Percentiles rank a stretch among this genome's conserved stretches.
These are phyloP conservation scores for Mesocentrotus franciscanus DNA, from an alignment of 53 echinoderm and acorn worm genomes.

Conservation along the genomic window DNA sequence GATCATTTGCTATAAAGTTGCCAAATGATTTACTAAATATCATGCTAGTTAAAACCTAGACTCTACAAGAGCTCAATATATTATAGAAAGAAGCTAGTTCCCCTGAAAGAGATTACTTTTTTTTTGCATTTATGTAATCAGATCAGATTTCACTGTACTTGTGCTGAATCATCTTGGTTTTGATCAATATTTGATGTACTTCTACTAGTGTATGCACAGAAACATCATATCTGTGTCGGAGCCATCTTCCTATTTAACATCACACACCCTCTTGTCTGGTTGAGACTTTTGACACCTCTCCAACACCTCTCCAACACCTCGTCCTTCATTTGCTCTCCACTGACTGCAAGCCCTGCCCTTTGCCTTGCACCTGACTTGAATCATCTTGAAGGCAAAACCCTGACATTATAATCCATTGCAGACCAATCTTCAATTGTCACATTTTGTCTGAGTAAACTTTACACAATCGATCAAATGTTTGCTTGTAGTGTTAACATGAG, in stretches of 20 bases:
- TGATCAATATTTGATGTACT: constrained; percentile 26
- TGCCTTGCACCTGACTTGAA: constrained; percentile 46
- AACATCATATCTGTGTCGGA: background rate
- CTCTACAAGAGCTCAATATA: background rate
- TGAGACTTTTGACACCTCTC: constrained; percentile 36
- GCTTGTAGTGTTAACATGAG: constrained; percentile 55
- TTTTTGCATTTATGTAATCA: background rate
- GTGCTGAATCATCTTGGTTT: background rate
- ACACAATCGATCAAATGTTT: constrained; percentile 65
- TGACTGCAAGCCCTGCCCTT: constrained; percentile 25
- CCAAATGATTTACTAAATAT: background rate
- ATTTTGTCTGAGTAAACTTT: constrained; percentile 65
- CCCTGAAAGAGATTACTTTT: background rate
- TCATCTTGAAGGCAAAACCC: background rate
- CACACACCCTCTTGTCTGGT: background rate
- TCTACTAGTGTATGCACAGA: background rate
- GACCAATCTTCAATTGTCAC: constrained; percentile 49
- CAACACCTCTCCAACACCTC: background rate
- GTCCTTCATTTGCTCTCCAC: background rate
- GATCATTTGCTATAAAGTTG: background rate
- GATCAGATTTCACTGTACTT: background rate
- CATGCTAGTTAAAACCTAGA: background rate
- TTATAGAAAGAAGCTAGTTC: background rate
- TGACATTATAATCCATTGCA: constrained; percentile 42
- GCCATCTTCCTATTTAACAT: constrained; percentile 5